These are phyloP conservation scores for Nomada ferruginata DNA, from an alignment of 2,888 invertebrate genomes.

Conservation along the genomic window DNA sequence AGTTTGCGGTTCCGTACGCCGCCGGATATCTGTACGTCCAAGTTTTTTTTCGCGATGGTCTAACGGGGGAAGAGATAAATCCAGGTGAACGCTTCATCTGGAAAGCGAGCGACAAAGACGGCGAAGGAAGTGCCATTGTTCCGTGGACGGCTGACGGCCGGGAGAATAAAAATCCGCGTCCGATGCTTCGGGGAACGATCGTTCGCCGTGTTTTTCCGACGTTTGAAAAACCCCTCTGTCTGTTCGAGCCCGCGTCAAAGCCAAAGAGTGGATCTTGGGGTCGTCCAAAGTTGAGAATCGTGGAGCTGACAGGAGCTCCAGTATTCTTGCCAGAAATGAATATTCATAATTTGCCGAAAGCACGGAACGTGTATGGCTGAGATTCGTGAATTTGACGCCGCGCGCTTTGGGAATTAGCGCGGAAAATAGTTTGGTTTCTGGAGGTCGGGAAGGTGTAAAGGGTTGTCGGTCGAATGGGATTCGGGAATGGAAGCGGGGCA, in stretches of 20 bases:
- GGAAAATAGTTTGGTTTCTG: neutral
- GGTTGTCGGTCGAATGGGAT: neutral
- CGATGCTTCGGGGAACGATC: conserved; percentile 42
- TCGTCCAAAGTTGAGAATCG: neutral
- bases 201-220: conserved; percentile 22
- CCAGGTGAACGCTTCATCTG: conserved; percentile 62
- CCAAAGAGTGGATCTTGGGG: conserved; percentile 13
- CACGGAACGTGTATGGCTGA: neutral
- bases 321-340: conserved; percentile 1
- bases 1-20: conserved; percentile 53
- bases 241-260: neutral
- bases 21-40: conserved; percentile 57
- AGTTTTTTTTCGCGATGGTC: conserved; percentile 56
- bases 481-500: neutral
- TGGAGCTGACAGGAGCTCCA: neutral
- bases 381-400: neutral
- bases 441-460: neutral
- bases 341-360: conserved; percentile 9
- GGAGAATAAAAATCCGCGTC: conserved; percentile 65
- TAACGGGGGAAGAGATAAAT: conserved; percentile 68
- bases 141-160: conserved; percentile 59
- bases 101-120: conserved; percentile 59
- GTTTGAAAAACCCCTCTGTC: neutral
- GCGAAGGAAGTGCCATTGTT: conserved; percentile 56
- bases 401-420: neutral